phyloP scores from a whole-genome alignment of 2,113 vertebrate species.

The Charina bottae region DNA sequence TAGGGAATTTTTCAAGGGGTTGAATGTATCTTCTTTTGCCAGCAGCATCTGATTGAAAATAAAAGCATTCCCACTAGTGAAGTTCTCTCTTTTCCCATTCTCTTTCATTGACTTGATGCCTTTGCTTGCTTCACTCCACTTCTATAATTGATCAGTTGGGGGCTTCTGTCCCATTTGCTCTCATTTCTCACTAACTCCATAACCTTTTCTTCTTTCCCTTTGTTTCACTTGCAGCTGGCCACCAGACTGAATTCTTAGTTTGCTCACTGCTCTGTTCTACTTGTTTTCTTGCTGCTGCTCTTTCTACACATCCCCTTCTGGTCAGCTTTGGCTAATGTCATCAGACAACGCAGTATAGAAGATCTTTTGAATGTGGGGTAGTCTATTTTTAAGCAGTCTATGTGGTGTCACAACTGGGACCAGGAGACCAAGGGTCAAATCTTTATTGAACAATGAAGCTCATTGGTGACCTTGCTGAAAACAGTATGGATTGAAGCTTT shows the following conservation, averaged over 20 bases:
- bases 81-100: slow-evolving; percentile 8
- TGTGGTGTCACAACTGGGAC: neutral
- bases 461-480: neutral
- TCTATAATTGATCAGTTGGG: slow-evolving; percentile 13
- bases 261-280: neutral
- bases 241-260: neutral
- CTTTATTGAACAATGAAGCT: neutral
- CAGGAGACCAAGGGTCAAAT: neutral
- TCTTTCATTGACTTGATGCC: slow-evolving; percentile 5
- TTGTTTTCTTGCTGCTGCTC: neutral
- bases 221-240: neutral
- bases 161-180: neutral
- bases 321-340: neutral
- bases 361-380: neutral
- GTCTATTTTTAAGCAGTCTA: neutral
- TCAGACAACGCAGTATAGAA: neutral
- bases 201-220: neutral
- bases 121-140: slow-evolving; percentile 9
- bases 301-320: neutral
- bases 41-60: slow-evolving; percentile 10
- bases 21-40: neutral
- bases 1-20: neutral
- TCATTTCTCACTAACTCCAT: neutral
- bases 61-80: slow-evolving; percentile 10
- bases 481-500: neutral